Percentiles rank a stretch among this genome's conserved stretches.
Evolutionary conservation across 64 coral and sea anemone genomes (phyloP).

Genomic region (Porites lutea): DNA sequence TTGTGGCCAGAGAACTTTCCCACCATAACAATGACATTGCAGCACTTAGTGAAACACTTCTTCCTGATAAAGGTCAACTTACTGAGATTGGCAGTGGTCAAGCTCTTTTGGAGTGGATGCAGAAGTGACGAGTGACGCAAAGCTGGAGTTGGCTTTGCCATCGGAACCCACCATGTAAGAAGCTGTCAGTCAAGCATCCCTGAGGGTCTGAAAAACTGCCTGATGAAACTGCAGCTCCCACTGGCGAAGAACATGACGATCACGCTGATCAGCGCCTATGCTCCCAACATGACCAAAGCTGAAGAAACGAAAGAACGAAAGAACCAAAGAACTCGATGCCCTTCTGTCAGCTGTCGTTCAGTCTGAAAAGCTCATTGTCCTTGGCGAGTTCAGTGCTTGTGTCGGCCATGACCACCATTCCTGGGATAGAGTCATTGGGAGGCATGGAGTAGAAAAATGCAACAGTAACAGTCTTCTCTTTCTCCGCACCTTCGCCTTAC

Average conservation of each 20-base stretch:
- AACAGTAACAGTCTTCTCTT: background rate
- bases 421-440: background rate
- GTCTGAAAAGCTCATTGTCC: constrained; percentile 3
- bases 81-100: too few relatives aligned
- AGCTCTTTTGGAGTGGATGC: too few relatives aligned
- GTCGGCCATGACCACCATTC: background rate
- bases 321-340: too few relatives aligned
- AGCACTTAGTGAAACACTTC: background rate
- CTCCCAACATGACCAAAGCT: background rate
- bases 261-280: constrained; percentile 14
- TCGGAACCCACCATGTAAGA: too few relatives aligned
- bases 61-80: background rate
- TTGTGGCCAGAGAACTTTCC: background rate
- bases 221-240: background rate
- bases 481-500: background rate
- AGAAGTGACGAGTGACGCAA: too few relatives aligned
- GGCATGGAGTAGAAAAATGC: background rate
- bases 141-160: too few relatives aligned
- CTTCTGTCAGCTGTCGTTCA: too few relatives aligned
- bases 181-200: background rate
- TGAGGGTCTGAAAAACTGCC: background rate
- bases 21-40: background rate
- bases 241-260: background rate
- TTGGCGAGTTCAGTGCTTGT: background rate
- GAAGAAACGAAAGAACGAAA: background rate